These are phyloP conservation scores for Cichladusa arquata DNA, from an alignment of 2,113 vertebrate species.

Conservation along the genomic window DNA sequence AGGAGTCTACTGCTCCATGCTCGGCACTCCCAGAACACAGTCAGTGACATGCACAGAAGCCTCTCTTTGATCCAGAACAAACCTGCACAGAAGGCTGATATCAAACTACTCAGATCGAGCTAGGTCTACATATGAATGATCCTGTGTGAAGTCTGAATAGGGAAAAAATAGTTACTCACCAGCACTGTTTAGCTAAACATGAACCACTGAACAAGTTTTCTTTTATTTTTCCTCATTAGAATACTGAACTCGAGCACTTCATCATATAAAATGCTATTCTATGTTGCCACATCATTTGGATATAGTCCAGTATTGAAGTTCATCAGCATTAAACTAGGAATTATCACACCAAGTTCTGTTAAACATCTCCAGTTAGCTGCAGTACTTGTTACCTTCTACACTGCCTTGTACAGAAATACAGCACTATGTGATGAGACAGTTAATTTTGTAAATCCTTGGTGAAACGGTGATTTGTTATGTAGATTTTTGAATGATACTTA, in stretches of 20 bases:
- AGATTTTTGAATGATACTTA: neutral
- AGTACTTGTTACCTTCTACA: neutral
- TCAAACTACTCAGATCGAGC: neutral
- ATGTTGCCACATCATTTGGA: neutral
- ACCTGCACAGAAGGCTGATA: neutral
- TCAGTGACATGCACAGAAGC: neutral
- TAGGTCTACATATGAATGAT: neutral
- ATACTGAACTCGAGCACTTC: neutral
- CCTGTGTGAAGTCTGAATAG: neutral
- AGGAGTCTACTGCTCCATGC: accelerated
- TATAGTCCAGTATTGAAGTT: neutral
- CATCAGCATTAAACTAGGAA: neutral
- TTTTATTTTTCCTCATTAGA: neutral
- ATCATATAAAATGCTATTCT: neutral
- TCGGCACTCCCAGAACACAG: accelerated
- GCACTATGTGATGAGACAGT: neutral
- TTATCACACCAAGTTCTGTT: neutral
- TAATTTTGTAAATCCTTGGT: neutral
- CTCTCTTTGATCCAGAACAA: neutral
- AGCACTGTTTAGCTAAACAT: neutral
- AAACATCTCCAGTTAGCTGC: neutral
- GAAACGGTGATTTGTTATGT: neutral
- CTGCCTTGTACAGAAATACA: neutral
- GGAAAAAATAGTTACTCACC: neutral
- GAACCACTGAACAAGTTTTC: neutral